phyloP scores from a whole-genome alignment of 2,888 invertebrate species.

The Ophraella communa region DNA sequence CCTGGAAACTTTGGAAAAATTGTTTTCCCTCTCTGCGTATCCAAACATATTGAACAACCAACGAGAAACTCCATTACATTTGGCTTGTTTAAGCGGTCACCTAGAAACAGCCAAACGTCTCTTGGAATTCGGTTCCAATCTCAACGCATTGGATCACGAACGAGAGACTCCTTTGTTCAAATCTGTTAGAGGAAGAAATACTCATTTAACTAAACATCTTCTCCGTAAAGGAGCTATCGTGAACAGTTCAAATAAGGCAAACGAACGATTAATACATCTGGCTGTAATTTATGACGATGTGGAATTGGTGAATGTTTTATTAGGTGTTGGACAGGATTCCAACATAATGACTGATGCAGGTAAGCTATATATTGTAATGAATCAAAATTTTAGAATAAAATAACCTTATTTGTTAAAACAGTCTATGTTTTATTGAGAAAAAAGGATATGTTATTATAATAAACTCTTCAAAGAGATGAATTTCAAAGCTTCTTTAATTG shows the following conservation, averaged over 20 bases:
- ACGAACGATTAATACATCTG: slow-evolving; percentile 39
- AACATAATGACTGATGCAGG: slow-evolving; percentile 30
- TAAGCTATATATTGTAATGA: slow-evolving; percentile 13
- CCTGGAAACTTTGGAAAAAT: slow-evolving; percentile 34
- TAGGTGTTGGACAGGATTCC: slow-evolving; percentile 28
- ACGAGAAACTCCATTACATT: slow-evolving; percentile 41
- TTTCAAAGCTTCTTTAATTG: too few relatives aligned
- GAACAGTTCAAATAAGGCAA: slow-evolving; percentile 33
- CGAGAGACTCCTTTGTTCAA: slow-evolving; percentile 41
- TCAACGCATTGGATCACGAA: slow-evolving; percentile 35
- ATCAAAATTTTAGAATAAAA: too few relatives aligned
- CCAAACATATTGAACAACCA: slow-evolving; percentile 38
- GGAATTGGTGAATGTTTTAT: slow-evolving; percentile 32
- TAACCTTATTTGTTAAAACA: too few relatives aligned
- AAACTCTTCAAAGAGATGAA: too few relatives aligned
- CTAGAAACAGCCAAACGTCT: slow-evolving; percentile 35
- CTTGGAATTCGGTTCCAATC: slow-evolving; percentile 35
- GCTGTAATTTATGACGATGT: slow-evolving; percentile 32
- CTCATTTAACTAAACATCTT: slow-evolving; percentile 35
- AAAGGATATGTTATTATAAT: too few relatives aligned
- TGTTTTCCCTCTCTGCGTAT: slow-evolving; percentile 37
- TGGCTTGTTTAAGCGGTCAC: slow-evolving; percentile 40
- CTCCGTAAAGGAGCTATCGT: slow-evolving; percentile 36
- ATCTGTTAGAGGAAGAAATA: slow-evolving; percentile 32
- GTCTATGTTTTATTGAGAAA: too few relatives aligned